A percentile compares a stretch with the other conserved stretches of the same genome.
Evolutionary conservation across 1,140 invertebrate species (phyloP).

Genomic region (Procambarus clarkii): DNA sequence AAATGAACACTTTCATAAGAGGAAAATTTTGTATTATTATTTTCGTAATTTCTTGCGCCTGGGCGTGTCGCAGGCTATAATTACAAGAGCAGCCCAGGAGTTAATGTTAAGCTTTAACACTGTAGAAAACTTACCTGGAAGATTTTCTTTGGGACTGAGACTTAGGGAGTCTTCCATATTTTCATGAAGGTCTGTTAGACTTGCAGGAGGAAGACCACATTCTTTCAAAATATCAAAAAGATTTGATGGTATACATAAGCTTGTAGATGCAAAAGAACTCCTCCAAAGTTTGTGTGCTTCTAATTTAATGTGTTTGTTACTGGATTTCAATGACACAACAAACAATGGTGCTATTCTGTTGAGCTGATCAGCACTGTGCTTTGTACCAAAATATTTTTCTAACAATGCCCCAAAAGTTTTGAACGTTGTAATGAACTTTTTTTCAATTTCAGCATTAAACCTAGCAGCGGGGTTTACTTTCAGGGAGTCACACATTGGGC

Average conservation of each 20-base stretch:
- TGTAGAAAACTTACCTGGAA: conserved; percentile 13
- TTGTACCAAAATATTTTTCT: conserved; percentile 19
- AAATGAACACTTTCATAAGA: too few species aligned
- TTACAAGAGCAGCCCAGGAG: too few species aligned
- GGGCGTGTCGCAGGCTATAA: too few species aligned
- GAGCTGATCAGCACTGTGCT: conserved; percentile 31
- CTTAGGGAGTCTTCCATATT: neutral
- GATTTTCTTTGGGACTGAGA: conserved; percentile 38
- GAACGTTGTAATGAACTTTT: conserved; percentile 38
- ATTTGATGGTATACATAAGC: conserved; percentile 17
- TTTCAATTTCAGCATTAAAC: conserved; percentile 46
- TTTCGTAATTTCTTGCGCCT: too few species aligned
- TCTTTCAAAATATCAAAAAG: conserved; percentile 37
- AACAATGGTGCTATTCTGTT: conserved; percentile 36
- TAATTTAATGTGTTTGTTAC: conserved; percentile 31
- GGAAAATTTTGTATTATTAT: too few species aligned
- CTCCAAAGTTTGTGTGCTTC: conserved; percentile 27
- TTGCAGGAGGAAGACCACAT: conserved; percentile 47
- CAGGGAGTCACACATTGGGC: conserved; percentile 17
- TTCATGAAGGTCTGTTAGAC: conserved; percentile 7
- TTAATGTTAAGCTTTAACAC: too few species aligned
- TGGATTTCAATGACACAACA: conserved; percentile 19
- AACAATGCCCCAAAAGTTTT: conserved; percentile 34
- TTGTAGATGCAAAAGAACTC: conserved; percentile 31
- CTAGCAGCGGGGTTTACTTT: conserved; percentile 56